Evolutionary conservation across 2,113 vertebrate species (phyloP), one percentile per base, ranked within the genome.

Genomic region (Tautogolabrus adspersus): DNA sequence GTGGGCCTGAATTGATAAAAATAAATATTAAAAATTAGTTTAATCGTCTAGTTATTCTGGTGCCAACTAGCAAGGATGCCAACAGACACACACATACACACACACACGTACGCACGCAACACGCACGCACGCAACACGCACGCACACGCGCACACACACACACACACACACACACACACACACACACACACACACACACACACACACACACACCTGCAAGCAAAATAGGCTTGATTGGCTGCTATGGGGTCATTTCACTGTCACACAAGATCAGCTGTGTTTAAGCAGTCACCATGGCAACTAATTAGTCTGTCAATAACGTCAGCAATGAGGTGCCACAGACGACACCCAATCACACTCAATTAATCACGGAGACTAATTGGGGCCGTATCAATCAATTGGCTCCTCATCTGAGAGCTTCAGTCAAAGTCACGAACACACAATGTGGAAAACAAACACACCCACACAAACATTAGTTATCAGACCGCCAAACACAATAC

Each of bases 371-470:
- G 34, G 40, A 62, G 85, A 86, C 85, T 91, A 93, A 92, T 88
- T 90, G 87, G 75, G 90, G 89, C 88, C 91, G 87, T 91, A 79
- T 88, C 84, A 85, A 91, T 93, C 90, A 88, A 86, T 89, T 77
- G 81, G 76, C 82, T 79, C 40, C 58, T 89, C 87, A 83, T 91
- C 74, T 75, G 79, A 80, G 77, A 68, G 59, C 75, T 81, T 87
- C 85, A 82, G 73, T 88, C 85, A 89, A 89, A 88, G 82, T 77
- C 60, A 62, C 16, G 2, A 22, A 54, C 71, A 69, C 58, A 76
- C 65, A 71, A 54, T 19, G 44, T 61, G 22, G 19, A 59, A 80
- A 54, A 83, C 77, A 81, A 42, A 70, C 47, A 64, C 16, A 37
- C 38, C 2, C 18, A 44, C 21, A 42, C 70, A 59, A 52, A 51